Conservation (phyloP, 1,140 invertebrate species). For the Brachionus plicatilis region DNA sequence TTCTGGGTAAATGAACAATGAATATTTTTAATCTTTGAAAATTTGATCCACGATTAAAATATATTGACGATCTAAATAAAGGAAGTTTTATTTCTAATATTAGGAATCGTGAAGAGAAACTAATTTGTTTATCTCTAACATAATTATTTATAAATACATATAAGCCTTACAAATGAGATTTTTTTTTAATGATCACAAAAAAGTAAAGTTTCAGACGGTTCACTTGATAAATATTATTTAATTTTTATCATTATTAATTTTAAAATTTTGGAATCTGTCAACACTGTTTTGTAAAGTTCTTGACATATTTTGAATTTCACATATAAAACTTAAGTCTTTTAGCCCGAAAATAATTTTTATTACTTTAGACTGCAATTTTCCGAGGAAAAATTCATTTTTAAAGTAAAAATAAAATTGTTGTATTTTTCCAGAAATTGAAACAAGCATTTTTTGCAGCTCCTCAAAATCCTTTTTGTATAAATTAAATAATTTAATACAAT, state of each 20-base stretch:
- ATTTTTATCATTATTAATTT: background rate
- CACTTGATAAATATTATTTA: background rate
- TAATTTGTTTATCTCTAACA: no score
- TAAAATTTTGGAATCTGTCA: background rate
- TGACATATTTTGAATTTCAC: background rate
- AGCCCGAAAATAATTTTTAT: background rate
- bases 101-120: no score
- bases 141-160: no score
- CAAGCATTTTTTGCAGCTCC: background rate
- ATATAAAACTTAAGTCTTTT: background rate
- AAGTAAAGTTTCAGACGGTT: background rate
- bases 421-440: background rate
- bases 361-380: background rate
- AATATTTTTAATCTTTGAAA: no score
- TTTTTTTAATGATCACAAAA: no score
- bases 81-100: no score
- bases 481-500: background rate
- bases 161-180: no score
- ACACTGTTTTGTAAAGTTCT: background rate
- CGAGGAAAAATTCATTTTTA: background rate
- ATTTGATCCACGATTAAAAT: no score
- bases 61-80: no score
- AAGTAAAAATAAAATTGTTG: background rate
- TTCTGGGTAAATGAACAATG: no score
- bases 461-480: background rate